Base-by-base conservation (phyloP, 2,113 vertebrate species). In the Mustela lutreola region DNA sequence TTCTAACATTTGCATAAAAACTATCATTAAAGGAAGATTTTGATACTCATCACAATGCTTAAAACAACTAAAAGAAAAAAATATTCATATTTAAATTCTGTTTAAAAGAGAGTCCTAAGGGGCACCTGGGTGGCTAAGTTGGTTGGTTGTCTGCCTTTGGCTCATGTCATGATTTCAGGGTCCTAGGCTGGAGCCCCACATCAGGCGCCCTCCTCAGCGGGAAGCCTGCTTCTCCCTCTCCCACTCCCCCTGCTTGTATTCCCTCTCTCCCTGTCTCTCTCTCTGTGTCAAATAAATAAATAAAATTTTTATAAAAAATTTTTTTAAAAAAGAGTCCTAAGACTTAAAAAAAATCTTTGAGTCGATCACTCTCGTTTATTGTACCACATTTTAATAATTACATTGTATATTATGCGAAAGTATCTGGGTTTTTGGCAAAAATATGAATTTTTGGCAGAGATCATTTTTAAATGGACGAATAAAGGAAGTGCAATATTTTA, bases 31-130 rank as follows among this genome's bases (percentile, higher is more conserved):
- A 78, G 15, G 11, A 56, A 90, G 94, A 33, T 36, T 53, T 58
- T 81, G 4, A 8, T 70, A 42, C 2, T 89, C 89, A 45, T 33
- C 56, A 71, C 4, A 89, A 75, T 70, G 19, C 15, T 89, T 81
- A 67, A 70, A 91, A 56, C 7, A 94, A 21, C 11, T 76, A 28
- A 88, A 4, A 84, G 11, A 92, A 15, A 95, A 95, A 95, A 94
- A 65, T 65, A 65, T 24, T 12, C 15, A 65, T 62, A 1, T 48
- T 87, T 88, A 71, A 62, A 12, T 65, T 89, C 24, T 60, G 21
- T 10, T 73, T 91, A 62, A 90, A 60, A 70, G 0, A 33, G 1
- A 39, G 14, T 70, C 24, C 33, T 73, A 36, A 24, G 21, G 53
- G 53, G 16, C 53, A 56, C 16, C 53, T 56, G 53, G 53, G 53